Base-by-base conservation (phyloP, 1,140 invertebrate species). In the Saccostrea cuccullata region DNA sequence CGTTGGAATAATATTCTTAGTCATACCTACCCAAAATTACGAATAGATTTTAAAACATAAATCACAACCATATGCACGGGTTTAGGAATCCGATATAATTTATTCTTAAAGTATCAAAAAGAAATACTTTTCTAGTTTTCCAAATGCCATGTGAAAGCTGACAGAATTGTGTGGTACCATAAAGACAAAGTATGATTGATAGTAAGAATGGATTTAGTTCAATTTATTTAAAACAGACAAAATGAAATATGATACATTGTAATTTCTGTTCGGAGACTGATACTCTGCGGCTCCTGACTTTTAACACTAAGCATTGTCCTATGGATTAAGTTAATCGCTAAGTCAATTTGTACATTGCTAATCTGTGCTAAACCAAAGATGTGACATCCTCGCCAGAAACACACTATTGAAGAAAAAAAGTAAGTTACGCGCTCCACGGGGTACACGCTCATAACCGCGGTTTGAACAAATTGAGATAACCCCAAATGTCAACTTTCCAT, bases 401-500 rank as follows among this genome's bases (percentile, higher is more conserved):
- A 13, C 64, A 13, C 84, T 64, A 85, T 85, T 85, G 64, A 58
- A 85, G 84, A 85, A 64, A 36, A n/a, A 85, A 58, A 85, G 84
- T 17, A 58, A 85, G 84, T 60, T 47, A 30, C 58, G 56, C 56
- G 30, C 84, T 85, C 84, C 13, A 58, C 84, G 55, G 84, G 84
- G 84, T 55, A 85, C 55, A 64, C 55, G 55, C 26, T 26, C n/a
- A 64, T 26, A 13, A 30, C 6, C n/a, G 26, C 20, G 58, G 55
- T 60, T 64, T 60, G 55, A 64, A 58, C 84, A 85, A 60, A 85
- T 64, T 64, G 58, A 36, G 84, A 85, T 85, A 85, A 85, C 84
- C 84, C 56, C 56, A 60, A 84, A 85, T 85, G 84, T 85, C 84
- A 85, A 85, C 84, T 64, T 85, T 60, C 84, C 58, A 40, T 64